Base-by-base conservation (phyloP, 2,888 invertebrate species). In the Drosophila ezoana region DNA sequence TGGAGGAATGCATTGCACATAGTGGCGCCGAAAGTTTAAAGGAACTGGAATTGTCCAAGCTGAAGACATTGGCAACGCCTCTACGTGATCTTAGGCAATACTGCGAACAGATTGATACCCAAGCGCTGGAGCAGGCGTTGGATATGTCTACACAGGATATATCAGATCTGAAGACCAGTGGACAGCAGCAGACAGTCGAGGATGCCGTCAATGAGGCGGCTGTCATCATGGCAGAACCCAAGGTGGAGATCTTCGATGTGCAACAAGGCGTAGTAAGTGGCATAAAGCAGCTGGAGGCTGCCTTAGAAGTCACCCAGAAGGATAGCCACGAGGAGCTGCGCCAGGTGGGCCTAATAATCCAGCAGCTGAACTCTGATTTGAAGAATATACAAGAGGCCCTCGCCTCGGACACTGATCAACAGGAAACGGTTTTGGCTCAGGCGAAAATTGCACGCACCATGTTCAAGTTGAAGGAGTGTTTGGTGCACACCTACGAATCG, bases 111-210 rank as follows among this genome's bases (percentile, higher is more conserved):
- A 74, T 90, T 0, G 87, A 92, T 52, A 52, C 73, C 0, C 85
- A 91, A 38, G 70, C 79, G 0, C 44, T 94, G 38, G 94, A 95
- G 85, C 92, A 90, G 9, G 85, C 91, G 5, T 93, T 93, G 35
- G 94, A 94, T 43, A 91, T 94, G 81, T 94, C 94, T 4, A 93
- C 94, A 8, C 92, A 94, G 54, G 94, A 94, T 77, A 91, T 94
- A 71, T 94, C 95, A 0, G 93, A 93, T 4, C 92, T 95, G 16
- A 94, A 94, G 90, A 94, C 94, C 1, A 70, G 45, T 8, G 87
- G 84, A 0, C 63, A 72, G 4, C 61, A 71, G 37, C 53, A 56
- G 20, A 66, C 65, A 6, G 92, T 92, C 38, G 70, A 53, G 40
- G 68, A 67, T 33, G 64, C 18, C 3, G 58, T 49, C 18, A 43